phyloP scores from a whole-genome alignment of 2,113 vertebrate species.

The Myotis yumanensis region DNA sequence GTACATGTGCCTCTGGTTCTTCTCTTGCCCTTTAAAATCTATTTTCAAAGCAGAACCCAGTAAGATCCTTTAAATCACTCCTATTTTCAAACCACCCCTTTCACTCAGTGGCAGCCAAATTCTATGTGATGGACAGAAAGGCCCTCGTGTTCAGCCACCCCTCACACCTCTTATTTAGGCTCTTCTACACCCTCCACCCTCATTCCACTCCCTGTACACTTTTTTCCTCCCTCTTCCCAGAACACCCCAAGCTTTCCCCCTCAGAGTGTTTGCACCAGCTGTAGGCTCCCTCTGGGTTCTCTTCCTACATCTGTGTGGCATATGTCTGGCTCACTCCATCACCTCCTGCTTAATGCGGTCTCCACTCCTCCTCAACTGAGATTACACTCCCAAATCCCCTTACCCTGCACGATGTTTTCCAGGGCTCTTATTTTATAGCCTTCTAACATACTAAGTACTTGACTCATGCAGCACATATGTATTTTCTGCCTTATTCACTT shows the following conservation, averaged over 20 bases:
- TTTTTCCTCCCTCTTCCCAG: not conserved
- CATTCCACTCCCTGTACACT: not conserved
- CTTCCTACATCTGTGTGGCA: not conserved
- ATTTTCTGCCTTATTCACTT: not conserved
- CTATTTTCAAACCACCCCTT: not conserved
- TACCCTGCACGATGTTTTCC: not conserved
- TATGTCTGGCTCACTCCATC: not conserved
- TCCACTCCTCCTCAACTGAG: not conserved
- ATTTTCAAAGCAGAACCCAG: not conserved
- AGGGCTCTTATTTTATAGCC: not conserved
- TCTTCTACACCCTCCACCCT: not conserved
- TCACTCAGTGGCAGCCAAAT: not conserved
- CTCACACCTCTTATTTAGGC: not conserved
- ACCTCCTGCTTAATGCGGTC: too few species aligned
- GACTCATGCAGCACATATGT: not conserved
- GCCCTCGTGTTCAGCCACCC: not conserved
- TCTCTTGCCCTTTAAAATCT: not conserved
- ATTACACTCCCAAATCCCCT: not conserved
- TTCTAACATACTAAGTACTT: not conserved
- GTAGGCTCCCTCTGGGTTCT: not conserved
- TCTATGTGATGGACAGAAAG: not conserved
- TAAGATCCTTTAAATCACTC: not conserved
- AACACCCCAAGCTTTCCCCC: not conserved
- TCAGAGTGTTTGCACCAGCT: not conserved
- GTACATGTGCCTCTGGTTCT: not conserved